Evolutionary conservation across 2,113 vertebrate genomes (phyloP), one percentile per base, ranked within the genome.

Genomic region (Archilochus colubris): DNA sequence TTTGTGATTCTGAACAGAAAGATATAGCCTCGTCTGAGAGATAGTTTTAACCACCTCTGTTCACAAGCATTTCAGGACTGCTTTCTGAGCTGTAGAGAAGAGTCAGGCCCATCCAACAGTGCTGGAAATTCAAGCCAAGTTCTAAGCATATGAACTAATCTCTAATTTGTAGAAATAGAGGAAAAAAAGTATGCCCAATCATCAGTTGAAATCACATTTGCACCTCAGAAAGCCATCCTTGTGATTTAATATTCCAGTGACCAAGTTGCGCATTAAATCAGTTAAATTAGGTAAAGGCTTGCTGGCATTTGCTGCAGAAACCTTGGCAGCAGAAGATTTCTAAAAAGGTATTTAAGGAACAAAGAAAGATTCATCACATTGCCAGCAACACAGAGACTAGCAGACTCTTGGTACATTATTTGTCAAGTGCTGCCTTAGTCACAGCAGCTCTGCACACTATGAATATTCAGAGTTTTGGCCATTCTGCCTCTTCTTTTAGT

Each of bases 291-390:
- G 72, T 33, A 82, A 89, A 91, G 43, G 69, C 68, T 82, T 84
- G 55, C 63, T 93, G 82, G 91, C 87, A 83, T 62, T 94, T 86
- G 72, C 67, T 73, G 43, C 0, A 2, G 88, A 92, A 96, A 94
- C 79, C 82, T 73, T 70, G 82, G 88, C 67, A 95, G 90, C 77
- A 63, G 50, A 92, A 89, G 38, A 50, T 83, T 92, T 93, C 70
- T 91, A 28, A 79, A 80, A 91, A 82, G 88, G 70, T 89, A 95
- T 95, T 94, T 91, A 67, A 64, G 63, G 76, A 88, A 95, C 88
- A 95, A 94, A 89, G 75, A 75, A 92, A 95, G 88, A 91, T 90
- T 88, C 58, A 83, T 82, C 79, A 62, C 86, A 75, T 21, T 89
- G 94, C 93, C 89, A 95, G 86, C 54, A 59, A 50, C 85, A 83